Percentiles rank a stretch among this genome's conserved stretches.
Evolutionary conservation across 2,113 vertebrate genomes (phyloP).

Genomic region (Sebastes schlegelii): DNA sequence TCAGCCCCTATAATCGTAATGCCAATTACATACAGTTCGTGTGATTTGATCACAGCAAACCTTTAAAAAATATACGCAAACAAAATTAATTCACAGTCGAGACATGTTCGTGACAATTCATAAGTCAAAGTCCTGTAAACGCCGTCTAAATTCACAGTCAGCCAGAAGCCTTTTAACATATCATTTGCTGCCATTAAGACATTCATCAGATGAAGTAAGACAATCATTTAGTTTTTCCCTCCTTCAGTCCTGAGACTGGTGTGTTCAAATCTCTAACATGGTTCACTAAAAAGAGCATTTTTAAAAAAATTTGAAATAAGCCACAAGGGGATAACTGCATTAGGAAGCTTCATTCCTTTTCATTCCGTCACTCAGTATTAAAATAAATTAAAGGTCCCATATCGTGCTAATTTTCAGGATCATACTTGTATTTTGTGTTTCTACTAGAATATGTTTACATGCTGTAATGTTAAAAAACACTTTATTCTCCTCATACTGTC

Average conservation of each 20-base stretch:
- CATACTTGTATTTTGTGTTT: too few species aligned
- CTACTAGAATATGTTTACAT: too few species aligned
- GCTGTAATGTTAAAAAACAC: too few species aligned
- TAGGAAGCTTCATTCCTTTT: neutral
- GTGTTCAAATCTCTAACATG: neutral
- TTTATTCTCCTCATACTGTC: too few species aligned
- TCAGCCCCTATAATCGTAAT: constrained; percentile 15
- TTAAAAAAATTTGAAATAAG: constrained; percentile 9
- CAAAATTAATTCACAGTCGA: constrained; percentile 40
- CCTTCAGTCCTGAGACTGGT: neutral
- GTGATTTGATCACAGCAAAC: constrained; percentile 45
- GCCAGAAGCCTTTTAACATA: neutral
- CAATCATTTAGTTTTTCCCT: constrained; percentile 23
- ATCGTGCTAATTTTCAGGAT: too few species aligned
- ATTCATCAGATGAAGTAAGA: constrained; percentile 50
- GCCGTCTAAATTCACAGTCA: constrained; percentile 1
- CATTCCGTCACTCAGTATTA: neutral
- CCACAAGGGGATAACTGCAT: neutral
- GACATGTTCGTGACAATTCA: neutral
- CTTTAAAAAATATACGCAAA: constrained; percentile 13
- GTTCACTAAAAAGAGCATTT: neutral
- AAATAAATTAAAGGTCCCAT: neutral
- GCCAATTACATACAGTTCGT: constrained; percentile 15
- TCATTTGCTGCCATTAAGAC: constrained; percentile 49
- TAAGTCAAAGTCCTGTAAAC: constrained; percentile 33